A percentile compares a stretch with the other conserved stretches of the same genome.
Conservation (phyloP, 2,113 vertebrate species). For the Okapia johnstoni region DNA sequence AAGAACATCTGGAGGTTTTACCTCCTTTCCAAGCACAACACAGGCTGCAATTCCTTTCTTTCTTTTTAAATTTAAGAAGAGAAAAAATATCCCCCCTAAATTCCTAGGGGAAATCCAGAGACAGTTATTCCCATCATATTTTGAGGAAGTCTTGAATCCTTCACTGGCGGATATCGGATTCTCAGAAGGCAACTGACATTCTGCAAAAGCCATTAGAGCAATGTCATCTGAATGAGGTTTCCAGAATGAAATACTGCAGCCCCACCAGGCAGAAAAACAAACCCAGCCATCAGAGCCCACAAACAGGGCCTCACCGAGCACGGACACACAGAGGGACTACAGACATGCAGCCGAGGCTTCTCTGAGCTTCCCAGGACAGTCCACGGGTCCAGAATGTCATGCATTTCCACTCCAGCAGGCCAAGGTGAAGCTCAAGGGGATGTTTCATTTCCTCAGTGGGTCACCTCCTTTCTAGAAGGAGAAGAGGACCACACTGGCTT, state of each 20-base stretch:
- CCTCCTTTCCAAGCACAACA: conserved; percentile 58
- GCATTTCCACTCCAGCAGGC: background rate
- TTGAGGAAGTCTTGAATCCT: conserved; percentile 71
- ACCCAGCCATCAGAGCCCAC: background rate
- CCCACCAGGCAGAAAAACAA: background rate
- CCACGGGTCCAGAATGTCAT: fast-evolving
- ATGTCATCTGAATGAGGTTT: background rate
- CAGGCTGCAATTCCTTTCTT: conserved; percentile 69
- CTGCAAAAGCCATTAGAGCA: conserved; percentile 71
- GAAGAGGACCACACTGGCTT: background rate
- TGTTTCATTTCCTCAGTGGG: background rate
- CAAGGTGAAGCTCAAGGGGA: background rate
- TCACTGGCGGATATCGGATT: conserved; percentile 66
- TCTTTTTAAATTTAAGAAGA: conserved; percentile 62
- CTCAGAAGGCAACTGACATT: conserved; percentile 76
- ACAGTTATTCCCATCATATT: conserved; percentile 72
- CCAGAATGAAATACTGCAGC: background rate
- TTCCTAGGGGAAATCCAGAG: conserved; percentile 76
- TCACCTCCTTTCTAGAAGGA: background rate
- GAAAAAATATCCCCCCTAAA: conserved; percentile 53
- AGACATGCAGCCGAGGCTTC: background rate
- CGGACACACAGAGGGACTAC: fast-evolving
- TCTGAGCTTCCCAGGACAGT: fast-evolving
- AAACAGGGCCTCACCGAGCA: background rate
- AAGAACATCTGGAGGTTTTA: conserved; percentile 57